A percentile compares a stretch with the other conserved stretches of the same genome.
Evolutionary conservation across 2,797 vertebrate species (phyloP).

Genomic region (Spinus pinus): DNA sequence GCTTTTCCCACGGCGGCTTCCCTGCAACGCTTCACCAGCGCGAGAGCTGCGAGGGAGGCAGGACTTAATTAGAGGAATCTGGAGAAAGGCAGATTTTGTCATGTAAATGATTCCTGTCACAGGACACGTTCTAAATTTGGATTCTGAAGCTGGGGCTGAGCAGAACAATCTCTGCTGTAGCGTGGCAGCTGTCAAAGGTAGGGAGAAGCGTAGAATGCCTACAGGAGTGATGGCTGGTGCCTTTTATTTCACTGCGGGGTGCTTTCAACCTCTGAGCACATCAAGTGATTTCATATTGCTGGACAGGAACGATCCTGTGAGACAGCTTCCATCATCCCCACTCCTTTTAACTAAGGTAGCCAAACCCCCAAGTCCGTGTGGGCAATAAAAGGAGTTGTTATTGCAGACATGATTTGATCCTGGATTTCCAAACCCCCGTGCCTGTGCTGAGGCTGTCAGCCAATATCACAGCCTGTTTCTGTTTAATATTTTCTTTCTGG

Average conservation of each 20-base stretch:
- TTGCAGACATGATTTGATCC: background rate
- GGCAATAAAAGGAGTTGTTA: slow-evolving; percentile 33
- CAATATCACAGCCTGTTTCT: slow-evolving; percentile 33
- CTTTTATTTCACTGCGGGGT: slow-evolving; percentile 34
- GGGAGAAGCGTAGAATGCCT: slow-evolving; percentile 45
- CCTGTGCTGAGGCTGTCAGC: background rate
- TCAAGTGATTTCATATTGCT: background rate
- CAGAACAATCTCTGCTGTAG: slow-evolving; percentile 48
- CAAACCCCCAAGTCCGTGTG: background rate
- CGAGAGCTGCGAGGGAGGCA: slow-evolving; percentile 20
- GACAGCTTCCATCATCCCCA: background rate
- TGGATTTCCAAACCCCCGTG: slow-evolving; percentile 32
- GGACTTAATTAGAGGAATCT: slow-evolving; percentile 62
- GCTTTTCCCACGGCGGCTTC: background rate
- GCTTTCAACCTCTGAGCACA: slow-evolving; percentile 34
- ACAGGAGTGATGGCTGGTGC: slow-evolving; percentile 39
- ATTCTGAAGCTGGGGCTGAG: slow-evolving; percentile 58
- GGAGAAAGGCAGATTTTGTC: slow-evolving; percentile 68
- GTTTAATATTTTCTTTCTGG: background rate
- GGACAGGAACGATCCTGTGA: slow-evolving; percentile 19
- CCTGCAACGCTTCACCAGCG: background rate
- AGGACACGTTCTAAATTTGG: slow-evolving; percentile 63
- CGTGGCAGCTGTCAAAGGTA: slow-evolving; percentile 62
- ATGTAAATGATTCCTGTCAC: slow-evolving; percentile 67
- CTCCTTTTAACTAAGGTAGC: slow-evolving; percentile 20